Conservation (phyloP, 2,888 invertebrate genomes). For the Caenorhabditis drosophilae region DNA sequence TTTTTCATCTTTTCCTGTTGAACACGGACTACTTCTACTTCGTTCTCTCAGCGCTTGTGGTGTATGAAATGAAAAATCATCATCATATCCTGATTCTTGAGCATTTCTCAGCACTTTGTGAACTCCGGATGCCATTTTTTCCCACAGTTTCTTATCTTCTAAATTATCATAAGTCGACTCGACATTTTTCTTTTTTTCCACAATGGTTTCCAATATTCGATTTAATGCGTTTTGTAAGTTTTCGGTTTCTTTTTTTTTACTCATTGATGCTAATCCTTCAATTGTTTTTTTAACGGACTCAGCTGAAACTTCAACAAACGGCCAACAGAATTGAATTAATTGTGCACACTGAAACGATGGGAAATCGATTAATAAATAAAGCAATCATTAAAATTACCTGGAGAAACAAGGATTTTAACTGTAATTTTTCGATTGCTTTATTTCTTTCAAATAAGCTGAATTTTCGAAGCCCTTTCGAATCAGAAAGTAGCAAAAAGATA, state of each 20-base stretch:
- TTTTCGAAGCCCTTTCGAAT: conserved; percentile 40
- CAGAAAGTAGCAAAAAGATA: conserved; percentile 46
- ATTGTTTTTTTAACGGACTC: conserved; percentile 11
- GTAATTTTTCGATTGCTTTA: conserved; percentile 44
- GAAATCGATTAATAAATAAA: too few species aligned
- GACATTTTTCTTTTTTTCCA: conserved; percentile 3
- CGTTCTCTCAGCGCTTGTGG: conserved; percentile 41
- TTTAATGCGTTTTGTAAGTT: conserved; percentile 12
- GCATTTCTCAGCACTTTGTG: conserved; percentile 30
- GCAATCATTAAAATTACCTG: conserved; percentile 32
- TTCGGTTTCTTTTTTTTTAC: conserved; percentile 31
- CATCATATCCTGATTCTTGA: conserved; percentile 40
- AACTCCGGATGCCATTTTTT: conserved; percentile 35
- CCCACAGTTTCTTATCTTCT: conserved; percentile 6
- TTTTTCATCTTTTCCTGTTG: neutral
- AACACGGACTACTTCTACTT: conserved; percentile 36
- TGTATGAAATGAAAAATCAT: conserved; percentile 43
- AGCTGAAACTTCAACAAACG: conserved; percentile 3
- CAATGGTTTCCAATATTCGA: conserved; percentile 17
- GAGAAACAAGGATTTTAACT: conserved; percentile 19
- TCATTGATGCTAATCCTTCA: conserved; percentile 25
- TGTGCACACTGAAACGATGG: conserved; percentile 29
- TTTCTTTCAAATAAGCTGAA: conserved; percentile 37
- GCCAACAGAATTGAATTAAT: conserved; percentile 12
- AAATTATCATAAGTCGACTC: conserved; percentile 3